phyloP scores from a whole-genome alignment of 2,888 invertebrate species.

The Ophion slaviceki region DNA sequence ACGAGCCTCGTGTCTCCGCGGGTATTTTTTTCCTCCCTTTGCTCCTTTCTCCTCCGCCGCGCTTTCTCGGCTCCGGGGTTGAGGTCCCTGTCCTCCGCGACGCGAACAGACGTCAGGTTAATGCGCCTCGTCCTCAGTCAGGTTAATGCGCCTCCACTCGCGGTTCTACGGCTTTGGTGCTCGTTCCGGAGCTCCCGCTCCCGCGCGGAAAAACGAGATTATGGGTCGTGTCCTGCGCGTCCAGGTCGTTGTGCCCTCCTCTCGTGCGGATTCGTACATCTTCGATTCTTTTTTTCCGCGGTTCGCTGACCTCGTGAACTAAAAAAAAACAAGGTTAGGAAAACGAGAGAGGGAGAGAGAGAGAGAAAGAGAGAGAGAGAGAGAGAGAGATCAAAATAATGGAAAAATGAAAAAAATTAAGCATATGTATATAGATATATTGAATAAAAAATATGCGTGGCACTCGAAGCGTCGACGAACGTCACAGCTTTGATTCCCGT shows the following conservation, averaged over 20 bases:
- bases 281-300: conserved; percentile 26
- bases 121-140: conserved; percentile 57
- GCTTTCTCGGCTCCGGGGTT: conserved; percentile 25
- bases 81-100: conserved; percentile 43
- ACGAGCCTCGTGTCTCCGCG: not conserved
- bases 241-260: conserved; percentile 57
- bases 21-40: conserved; percentile 18
- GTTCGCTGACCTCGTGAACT: conserved; percentile 41
- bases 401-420: too few relatives aligned
- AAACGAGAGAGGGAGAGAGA: not conserved
- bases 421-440: too few relatives aligned
- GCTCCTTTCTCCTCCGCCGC: not conserved
- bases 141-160: conserved; percentile 54
- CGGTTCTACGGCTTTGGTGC: conserved; percentile 21
- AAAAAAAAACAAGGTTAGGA: conserved; percentile 9
- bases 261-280: conserved; percentile 11
- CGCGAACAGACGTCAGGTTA: conserved; percentile 55
- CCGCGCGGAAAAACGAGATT: conserved; percentile 62
- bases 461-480: not conserved
- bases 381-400: too few relatives aligned
- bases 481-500: conserved; percentile 46
- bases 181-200: conserved; percentile 23
- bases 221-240: conserved; percentile 63
- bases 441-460: conserved; percentile 12
- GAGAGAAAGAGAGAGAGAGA: too few relatives aligned